Conservation (phyloP, 2,888 invertebrate species). For the Labia minor region DNA sequence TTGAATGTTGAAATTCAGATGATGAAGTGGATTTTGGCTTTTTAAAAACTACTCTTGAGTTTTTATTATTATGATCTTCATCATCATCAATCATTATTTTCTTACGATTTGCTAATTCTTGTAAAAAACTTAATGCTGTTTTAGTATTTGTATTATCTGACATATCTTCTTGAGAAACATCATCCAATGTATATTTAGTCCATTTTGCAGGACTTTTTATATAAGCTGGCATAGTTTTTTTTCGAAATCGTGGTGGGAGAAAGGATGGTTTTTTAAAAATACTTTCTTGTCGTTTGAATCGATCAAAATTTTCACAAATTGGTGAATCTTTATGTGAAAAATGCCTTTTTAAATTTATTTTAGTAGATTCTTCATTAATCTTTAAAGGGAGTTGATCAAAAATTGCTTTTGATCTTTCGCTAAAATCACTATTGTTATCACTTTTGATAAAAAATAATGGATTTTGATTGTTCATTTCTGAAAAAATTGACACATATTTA, state of each 20-base stretch:
- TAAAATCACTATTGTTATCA: too few relatives aligned
- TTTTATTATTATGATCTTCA: constrained; percentile 25
- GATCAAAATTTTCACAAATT: constrained; percentile 28
- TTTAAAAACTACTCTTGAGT: constrained; percentile 26
- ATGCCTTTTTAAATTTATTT: background rate
- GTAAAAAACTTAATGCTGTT: constrained; percentile 66
- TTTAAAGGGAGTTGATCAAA: too few relatives aligned
- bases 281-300: constrained; percentile 60
- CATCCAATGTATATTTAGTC: constrained; percentile 66
- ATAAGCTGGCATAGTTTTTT: constrained; percentile 38
- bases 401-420: too few relatives aligned
- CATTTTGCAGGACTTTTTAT: constrained; percentile 70
- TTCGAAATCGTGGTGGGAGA: constrained; percentile 36
- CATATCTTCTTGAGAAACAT: constrained; percentile 54
- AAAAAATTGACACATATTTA: too few relatives aligned
- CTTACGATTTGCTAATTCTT: constrained; percentile 50
- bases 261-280: constrained; percentile 66
- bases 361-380: too few relatives aligned
- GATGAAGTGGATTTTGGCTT: constrained; percentile 17
- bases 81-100: constrained; percentile 22
- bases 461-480: too few relatives aligned
- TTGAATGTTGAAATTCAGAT: too few relatives aligned
- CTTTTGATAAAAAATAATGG: too few relatives aligned
- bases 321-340: background rate
- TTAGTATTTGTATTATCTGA: constrained; percentile 66